Evolutionary conservation across 2,113 vertebrate genomes (phyloP), one percentile per base, ranked within the genome.

Genomic region (Lophotis ruficrista): DNA sequence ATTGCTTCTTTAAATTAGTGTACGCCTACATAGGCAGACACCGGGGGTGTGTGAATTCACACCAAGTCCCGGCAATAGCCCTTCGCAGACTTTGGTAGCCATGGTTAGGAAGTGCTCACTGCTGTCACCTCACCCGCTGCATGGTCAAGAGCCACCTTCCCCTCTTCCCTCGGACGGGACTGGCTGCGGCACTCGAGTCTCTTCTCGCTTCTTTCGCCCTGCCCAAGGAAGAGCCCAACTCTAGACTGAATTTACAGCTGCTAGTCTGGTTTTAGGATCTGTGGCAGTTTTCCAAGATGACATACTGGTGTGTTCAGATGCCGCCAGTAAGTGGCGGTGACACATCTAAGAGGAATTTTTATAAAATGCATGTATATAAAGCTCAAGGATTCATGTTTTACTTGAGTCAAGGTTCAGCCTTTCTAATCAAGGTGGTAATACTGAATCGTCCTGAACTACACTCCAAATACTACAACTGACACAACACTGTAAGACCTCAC

Each of bases 111-210:
- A 27, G 14, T 1, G 2, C 35, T 79, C 27, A 3, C 38, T 41
- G n/a, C 23, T 16, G 12, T 57, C 5, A 0, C 28, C 38, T 76
- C 41, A 38, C 10, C 0, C 6, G 43, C 23, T 8, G 1, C 1
- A 2, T 0, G 18, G 35, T 5, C 22, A 30, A 15, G 41, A 66
- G 51, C 3, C 15, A 3, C 2, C 2, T 45, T 62, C 56, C 33
- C 51, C 7, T 9, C 19, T 57, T 61, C 41, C 62, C 33, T 2
- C 47, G 57, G 9, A 8, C 2, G 45, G 23, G 41, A 27, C 35
- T 6, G 33, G 38, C 37, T 27, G 51, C 2, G 2, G 13, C 2
- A 3, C 37, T 22, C 3, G 0, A 61, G 20, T 8, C 24, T 38
- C 64, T 33, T 69, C 50, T 68, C 4, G 0, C 9, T 85, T 35